Base-by-base conservation (phyloP, 2,888 invertebrate genomes). In the Apocheima hispidaria region DNA sequence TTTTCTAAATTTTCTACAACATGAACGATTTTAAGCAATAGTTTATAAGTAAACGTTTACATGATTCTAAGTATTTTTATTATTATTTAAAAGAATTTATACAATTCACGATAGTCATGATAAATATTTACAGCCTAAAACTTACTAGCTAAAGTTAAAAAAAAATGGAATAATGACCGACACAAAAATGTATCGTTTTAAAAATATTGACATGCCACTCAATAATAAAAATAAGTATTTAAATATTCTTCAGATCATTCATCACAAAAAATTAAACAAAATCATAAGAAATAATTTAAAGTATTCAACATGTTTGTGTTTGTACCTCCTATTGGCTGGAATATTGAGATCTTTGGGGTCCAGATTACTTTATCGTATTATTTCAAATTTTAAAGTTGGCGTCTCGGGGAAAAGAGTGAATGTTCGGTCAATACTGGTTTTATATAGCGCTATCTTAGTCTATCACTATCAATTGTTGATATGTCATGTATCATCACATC, bases 21-120 rank as follows among this genome's bases (percentile, higher is more conserved):
- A 87, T 91, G 90, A 91, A 91, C 88, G 86, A 87, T 67, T 88
- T 84, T 87, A 87, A 86, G 87, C 83, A 81, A 83, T 86, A 84
- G 66, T 66, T 68, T 69, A 67, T 78, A 81, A 78, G 73, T 86
- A 84, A 87, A 89, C 81, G 85, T 81, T 83, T 87, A 88, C 79
- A 88, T 78, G 81, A 72, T 74, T 78, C 88, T 88, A 88, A 78
- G 72, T 72, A 81, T 71, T 75, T 46, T 50, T 41, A 55, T 55
- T 55, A 60, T 79, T 73, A 79, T 79, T 82, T 82, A 86, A 86
- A 79, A 86, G 83, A 86, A 85, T 89, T 87, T 88, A 89, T 77
- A 81, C 75, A 80, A 41, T 75, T 83, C 77, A 77, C 78, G 77
- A 80, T 72, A 77, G 59, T 74, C 81, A 79, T 83, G 85, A 84